Conservation (phyloP, 2,113 vertebrate genomes). For the zebrafish (Danio rerio) region DNA sequence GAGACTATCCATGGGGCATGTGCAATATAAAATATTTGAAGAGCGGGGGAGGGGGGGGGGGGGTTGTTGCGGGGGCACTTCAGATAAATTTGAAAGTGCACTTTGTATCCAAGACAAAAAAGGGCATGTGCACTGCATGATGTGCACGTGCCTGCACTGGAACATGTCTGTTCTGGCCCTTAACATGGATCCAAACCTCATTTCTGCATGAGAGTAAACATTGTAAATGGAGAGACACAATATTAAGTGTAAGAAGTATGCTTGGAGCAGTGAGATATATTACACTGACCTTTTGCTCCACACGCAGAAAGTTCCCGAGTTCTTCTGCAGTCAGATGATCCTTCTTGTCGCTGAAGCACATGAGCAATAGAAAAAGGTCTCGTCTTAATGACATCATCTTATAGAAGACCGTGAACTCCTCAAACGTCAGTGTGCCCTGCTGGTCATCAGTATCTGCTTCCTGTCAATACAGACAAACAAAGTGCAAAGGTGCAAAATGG, state of each 20-base stretch:
- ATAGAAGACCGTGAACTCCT: constrained; percentile 97
- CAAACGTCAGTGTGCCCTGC: constrained; percentile 92
- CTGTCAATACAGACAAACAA: constrained; percentile 66
- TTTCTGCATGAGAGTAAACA: background rate
- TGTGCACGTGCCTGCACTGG: too few relatives aligned
- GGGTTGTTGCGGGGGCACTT: too few relatives aligned
- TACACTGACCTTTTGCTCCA: constrained; percentile 89
- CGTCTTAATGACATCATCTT: constrained; percentile 97
- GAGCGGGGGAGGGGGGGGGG: too few relatives aligned
- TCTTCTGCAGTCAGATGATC: constrained; percentile 92
- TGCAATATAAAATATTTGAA: too few relatives aligned
- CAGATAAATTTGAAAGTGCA: too few relatives aligned
- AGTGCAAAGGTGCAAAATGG: background rate
- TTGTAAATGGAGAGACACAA: background rate
- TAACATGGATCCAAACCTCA: background rate
- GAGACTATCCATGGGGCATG: too few relatives aligned
- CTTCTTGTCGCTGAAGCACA: constrained; percentile 94
- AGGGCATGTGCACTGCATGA: background rate
- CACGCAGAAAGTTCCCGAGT: constrained; percentile 86
- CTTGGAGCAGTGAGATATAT: background rate
- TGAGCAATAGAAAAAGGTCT: constrained; percentile 91
- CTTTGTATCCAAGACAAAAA: too few relatives aligned
- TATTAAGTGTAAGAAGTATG: background rate
- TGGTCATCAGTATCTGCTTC: constrained; percentile 97
- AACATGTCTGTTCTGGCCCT: background rate